Evolutionary conservation across 1,140 invertebrate genomes (phyloP), one percentile per base, ranked within the genome.

Genomic region (Sitobion miscanthi): DNA sequence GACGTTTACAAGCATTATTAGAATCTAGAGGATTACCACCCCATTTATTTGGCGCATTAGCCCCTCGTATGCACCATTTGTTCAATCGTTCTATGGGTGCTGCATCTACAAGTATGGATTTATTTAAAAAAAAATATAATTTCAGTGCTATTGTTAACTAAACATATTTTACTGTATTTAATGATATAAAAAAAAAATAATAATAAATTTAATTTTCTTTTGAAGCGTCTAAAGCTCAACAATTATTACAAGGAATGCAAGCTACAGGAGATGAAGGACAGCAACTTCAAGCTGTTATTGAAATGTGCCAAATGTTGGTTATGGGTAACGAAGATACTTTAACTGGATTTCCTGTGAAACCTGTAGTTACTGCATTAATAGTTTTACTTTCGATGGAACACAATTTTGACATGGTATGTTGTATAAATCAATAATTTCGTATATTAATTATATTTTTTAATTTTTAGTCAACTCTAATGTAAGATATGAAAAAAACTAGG

Each of bases 301-400:
- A 99, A 96, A 99, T 99, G 98, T 99, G 99, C 95, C 98, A 99
- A 96, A 97, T 99, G 95, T 96, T 99, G 54, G 98, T 99, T 3
- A 99, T 99, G 98, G 99, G 99, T 91, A 99, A 99, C 95, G 99
- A 99, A 96, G 99, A 99, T 95, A 99, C 99, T 2, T 96, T 99
- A 23, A 98, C 99, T 49, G 99, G 99, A 42, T 99, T 99, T 95
- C 99, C 99, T 1, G 98, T 99, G 1, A 99, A 99, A 94, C 98
- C 99, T 95, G 99, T 99, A 25, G 99, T 99, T 25, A 99, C 99
- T 23, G 98, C 98, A 6, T 96, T 99, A 6, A 98, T 98, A 83
- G 97, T 96, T 94, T 95, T 99, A 54, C 96, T 99, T 5, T 97
- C 97, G 49, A 98, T 98, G 96, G 98, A 99, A 95, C 98, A 99